Conservation (phyloP, 2,113 vertebrate genomes). For the Mohoua ochrocephala region DNA sequence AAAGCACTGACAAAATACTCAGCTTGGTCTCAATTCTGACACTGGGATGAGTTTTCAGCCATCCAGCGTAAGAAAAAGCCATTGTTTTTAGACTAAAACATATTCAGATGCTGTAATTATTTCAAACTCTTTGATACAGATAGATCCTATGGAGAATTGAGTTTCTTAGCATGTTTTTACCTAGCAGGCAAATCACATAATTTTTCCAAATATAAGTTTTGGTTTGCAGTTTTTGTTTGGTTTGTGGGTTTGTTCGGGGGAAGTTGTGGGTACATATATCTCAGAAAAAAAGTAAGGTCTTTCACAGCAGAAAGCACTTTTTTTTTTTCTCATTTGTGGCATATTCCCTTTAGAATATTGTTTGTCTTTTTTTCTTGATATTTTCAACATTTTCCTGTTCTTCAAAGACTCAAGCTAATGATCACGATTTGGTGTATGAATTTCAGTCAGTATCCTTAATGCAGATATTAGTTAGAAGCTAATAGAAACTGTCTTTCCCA, state of each 20-base stretch:
- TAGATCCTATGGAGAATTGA: neutral
- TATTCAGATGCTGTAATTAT: neutral
- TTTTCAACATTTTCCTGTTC: neutral
- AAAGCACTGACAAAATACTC: neutral
- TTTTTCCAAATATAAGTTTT: neutral
- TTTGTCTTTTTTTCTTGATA: neutral
- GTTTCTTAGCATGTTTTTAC: neutral
- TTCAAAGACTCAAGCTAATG: neutral
- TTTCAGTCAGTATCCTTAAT: neutral
- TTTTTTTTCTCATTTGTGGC: neutral
- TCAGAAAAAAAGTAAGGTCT: neutral
- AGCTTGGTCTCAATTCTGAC: neutral
- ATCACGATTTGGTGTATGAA: neutral
- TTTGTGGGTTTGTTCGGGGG: neutral
- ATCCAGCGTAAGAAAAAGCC: neutral
- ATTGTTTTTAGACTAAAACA: neutral
- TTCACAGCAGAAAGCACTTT: neutral
- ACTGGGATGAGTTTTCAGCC: neutral
- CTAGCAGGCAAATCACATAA: accelerated
- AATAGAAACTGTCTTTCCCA: neutral
- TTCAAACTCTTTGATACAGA: neutral
- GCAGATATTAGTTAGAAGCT: neutral
- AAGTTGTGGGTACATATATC: accelerated
- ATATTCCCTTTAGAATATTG: neutral
- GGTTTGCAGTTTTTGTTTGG: neutral